Evolutionary conservation across 2,888 invertebrate species (phyloP).

Genomic region (Epinotia demarniana): DNA sequence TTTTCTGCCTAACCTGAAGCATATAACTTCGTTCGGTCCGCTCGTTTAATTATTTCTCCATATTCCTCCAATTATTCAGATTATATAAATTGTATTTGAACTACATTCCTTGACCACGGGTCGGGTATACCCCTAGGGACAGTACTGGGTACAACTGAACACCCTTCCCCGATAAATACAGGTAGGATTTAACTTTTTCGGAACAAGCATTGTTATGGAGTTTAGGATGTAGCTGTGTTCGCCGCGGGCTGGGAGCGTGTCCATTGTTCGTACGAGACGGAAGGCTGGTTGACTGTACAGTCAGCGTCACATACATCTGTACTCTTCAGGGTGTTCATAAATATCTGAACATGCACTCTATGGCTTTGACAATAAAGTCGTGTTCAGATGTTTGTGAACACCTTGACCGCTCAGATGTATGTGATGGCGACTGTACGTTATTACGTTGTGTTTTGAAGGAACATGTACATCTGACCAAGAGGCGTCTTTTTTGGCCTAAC

Average conservation of each 20-base stretch:
- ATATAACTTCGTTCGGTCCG: too few species aligned
- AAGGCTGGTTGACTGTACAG: not conserved
- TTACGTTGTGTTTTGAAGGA: too few species aligned
- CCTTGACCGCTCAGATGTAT: too few species aligned
- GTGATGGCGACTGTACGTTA: too few species aligned
- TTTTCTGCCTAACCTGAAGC: too few species aligned
- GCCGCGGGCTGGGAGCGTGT: not conserved
- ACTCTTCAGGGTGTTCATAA: too few species aligned
- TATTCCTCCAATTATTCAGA: not conserved
- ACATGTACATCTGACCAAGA: too few species aligned
- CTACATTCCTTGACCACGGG: not conserved
- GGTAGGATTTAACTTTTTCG: conserved; percentile 4
- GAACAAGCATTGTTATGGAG: conserved; percentile 1
- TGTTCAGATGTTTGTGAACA: too few species aligned
- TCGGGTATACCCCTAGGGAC: not conserved
- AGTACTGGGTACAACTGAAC: not conserved
- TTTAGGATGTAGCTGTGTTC: not conserved
- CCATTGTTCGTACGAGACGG: not conserved
- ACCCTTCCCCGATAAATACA: not conserved
- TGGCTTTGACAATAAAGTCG: too few species aligned
- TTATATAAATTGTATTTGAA: not conserved
- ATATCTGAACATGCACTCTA: too few species aligned
- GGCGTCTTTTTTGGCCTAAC: not conserved
- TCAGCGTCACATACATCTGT: too few species aligned
- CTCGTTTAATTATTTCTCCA: too few species aligned